Conservation (phyloP, 2,113 vertebrate genomes). For the Pavo muticus region DNA sequence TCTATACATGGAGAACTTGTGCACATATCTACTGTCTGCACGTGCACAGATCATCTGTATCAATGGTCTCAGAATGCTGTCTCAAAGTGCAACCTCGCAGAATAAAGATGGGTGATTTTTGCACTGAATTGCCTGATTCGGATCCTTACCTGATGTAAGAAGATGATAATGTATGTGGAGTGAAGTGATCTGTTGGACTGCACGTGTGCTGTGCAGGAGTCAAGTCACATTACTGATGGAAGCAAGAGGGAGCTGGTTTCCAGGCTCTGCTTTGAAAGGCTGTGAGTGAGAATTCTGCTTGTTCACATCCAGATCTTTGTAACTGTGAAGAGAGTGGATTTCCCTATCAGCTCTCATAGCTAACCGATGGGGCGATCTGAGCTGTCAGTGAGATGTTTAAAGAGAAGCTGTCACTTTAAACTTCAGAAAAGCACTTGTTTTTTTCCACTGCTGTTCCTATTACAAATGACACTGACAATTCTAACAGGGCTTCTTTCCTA, state of each 20-base stretch:
- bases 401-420: conserved; percentile 14
- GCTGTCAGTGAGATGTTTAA: not conserved
- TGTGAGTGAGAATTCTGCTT: not conserved
- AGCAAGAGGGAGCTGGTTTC: not conserved
- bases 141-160: not conserved
- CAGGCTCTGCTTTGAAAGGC: not conserved
- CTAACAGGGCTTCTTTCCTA: not conserved
- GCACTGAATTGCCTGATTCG: not conserved
- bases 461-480: not conserved
- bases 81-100: not conserved
- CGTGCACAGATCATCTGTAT: not conserved
- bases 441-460: not conserved
- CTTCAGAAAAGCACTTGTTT: not conserved
- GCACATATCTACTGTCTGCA: not conserved
- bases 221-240: fast-evolving
- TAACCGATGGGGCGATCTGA: not conserved
- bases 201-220: not conserved
- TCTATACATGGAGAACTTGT: fast-evolving
- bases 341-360: not conserved
- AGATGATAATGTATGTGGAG: not conserved
- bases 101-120: not conserved
- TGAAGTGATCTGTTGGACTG: not conserved
- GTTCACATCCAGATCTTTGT: not conserved
- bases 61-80: fast-evolving
- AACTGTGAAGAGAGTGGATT: not conserved